Base-by-base conservation (phyloP, 1,140 invertebrate species). In the Brachionus rubens region DNA sequence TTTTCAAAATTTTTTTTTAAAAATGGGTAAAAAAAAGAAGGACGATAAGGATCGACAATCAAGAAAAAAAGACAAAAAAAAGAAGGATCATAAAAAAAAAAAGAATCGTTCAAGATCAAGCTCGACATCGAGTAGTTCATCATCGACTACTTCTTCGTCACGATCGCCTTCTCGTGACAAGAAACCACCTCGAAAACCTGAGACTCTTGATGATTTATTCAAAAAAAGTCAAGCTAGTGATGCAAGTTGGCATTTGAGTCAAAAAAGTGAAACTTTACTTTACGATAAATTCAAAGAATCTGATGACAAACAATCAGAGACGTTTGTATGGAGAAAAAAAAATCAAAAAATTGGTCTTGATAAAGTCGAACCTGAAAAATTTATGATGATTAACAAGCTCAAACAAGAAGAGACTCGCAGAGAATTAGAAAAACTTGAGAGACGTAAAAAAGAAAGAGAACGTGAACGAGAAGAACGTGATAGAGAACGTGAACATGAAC, bases 391-490 rank as follows among this genome's bases (percentile, higher is more conserved):
- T 6, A 46, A 76, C 16, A 46, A 54, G 41, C n/a, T 52, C 9
- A 77, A 65, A 28, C 47, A 50, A 67, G 30, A 46, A 48, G 56
- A 78, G 30, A 79, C 12, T 67, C 79, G 16, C 19, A 78, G 80
- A 46, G 88, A 89, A 80, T 80, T 89, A 65, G 87, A 88, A 70
- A 87, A 88, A 79, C 91, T 96, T 6, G 96, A 98, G 85, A 92
- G 94, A 82, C 86, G 94, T 21, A 85, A 93, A 36, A 85, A 91
- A 76, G 92, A 97, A 83, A 87, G 94, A 78, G 95, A 98, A 85
- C 85, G 90, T 77, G 94, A 98, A 82, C 87, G 92, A 41, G 91
- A 92, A 80, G 90, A 90, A 76, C 87, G 94, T 68, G 93, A 97
- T 81, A 91, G 93, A 79, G 94, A 98, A 83, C 89, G 84, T 81